Conservation (phyloP, 2,113 vertebrate species). For the Etheostoma spectabile region DNA sequence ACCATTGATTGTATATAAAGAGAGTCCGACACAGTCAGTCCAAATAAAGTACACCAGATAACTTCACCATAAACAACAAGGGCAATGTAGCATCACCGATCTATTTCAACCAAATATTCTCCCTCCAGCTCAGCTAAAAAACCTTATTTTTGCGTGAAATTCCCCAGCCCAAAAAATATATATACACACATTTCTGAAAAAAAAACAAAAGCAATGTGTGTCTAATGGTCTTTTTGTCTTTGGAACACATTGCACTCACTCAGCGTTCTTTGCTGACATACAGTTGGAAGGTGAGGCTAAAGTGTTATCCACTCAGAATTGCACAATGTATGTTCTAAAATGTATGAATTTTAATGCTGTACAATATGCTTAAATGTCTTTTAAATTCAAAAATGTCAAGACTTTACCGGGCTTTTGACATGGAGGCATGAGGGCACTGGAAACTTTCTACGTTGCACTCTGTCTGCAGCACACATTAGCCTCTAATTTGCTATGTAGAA, state of each 20-base stretch:
- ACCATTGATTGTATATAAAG: too few relatives aligned
- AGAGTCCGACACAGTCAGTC: too few relatives aligned
- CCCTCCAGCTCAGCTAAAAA: too few relatives aligned
- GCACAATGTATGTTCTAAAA: neutral
- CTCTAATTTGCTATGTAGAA: constrained; percentile 53
- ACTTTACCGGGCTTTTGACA: constrained; percentile 10
- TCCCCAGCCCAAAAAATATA: neutral
- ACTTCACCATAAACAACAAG: too few relatives aligned
- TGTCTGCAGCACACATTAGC: constrained; percentile 23
- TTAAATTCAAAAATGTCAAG: constrained; percentile 19
- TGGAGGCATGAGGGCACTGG: constrained; percentile 1
- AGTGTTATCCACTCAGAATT: neutral
- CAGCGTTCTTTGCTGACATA: neutral
- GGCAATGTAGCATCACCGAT: too few relatives aligned
- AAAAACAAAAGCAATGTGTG: neutral
- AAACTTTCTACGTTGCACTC: constrained; percentile 30
- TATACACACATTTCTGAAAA: neutral
- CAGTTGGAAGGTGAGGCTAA: constrained; percentile 11
- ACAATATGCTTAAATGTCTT: constrained; percentile 11
- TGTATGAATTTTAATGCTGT: constrained; percentile 11
- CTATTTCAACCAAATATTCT: too few relatives aligned
- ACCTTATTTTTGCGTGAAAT: too few relatives aligned
- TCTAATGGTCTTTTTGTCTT: neutral
- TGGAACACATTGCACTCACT: neutral
- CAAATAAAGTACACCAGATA: too few relatives aligned